A percentile compares a stretch with the other conserved stretches of the same genome.
Evolutionary conservation across 2,888 invertebrate genomes (phyloP).

Genomic region (Candidula unifasciata): DNA sequence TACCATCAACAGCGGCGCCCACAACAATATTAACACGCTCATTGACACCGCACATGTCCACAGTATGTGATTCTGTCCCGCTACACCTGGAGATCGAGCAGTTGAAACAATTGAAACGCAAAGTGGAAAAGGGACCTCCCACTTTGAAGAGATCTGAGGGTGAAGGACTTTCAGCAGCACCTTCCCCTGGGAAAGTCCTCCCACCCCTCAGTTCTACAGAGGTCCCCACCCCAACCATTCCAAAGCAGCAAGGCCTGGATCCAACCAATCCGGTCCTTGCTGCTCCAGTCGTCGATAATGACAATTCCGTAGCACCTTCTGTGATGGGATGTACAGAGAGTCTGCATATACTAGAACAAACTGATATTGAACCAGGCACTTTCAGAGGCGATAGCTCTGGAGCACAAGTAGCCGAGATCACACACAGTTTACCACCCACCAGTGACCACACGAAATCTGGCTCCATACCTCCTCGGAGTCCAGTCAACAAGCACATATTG

Average conservation of each 20-base stretch:
- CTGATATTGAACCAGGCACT: constrained; percentile 27
- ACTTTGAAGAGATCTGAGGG: constrained; percentile 54
- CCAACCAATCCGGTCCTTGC: constrained; percentile 48
- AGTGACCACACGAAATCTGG: constrained; percentile 38
- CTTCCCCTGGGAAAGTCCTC: constrained; percentile 37
- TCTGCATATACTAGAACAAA: constrained; percentile 43
- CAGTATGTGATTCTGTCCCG: constrained; percentile 44
- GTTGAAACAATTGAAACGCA: constrained; percentile 47
- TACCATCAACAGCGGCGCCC: neutral
- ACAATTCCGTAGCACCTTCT: constrained; percentile 57
- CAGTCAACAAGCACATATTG: constrained; percentile 48
- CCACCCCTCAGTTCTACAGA: constrained; percentile 54
- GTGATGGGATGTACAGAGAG: constrained; percentile 59
- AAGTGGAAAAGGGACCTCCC: constrained; percentile 61
- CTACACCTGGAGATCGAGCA: constrained; percentile 41
- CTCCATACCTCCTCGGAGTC: constrained; percentile 43
- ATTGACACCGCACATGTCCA: neutral
- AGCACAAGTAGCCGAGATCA: constrained; percentile 7
- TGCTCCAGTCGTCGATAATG: constrained; percentile 54
- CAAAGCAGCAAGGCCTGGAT: constrained; percentile 57
- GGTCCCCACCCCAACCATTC: constrained; percentile 68
- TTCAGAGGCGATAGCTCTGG: constrained; percentile 25
- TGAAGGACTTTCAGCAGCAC: constrained; percentile 27
- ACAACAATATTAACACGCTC: neutral
- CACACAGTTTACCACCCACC: constrained; percentile 41